A percentile compares a stretch with the other conserved stretches of the same genome.
Evolutionary conservation across 2,797 vertebrate genomes (phyloP).

Genomic region (Cynopterus sphinx): DNA sequence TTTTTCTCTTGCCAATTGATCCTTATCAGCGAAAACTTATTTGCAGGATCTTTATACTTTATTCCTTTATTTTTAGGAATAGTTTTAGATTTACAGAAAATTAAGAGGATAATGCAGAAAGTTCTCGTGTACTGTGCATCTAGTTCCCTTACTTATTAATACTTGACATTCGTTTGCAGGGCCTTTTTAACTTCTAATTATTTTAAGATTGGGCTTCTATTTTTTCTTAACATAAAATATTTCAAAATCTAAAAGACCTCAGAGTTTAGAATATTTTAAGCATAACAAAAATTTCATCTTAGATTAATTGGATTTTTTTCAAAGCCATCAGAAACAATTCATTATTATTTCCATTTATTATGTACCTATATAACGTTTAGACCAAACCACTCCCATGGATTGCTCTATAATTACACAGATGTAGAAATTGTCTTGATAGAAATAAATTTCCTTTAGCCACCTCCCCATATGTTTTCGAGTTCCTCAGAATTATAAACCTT

Average conservation of each 20-base stretch:
- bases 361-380: background rate
- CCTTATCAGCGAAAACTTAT: background rate
- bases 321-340: background rate
- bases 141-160: no score
- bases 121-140: no score
- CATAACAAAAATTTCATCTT: background rate
- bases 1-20: background rate
- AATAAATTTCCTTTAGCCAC: background rate
- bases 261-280: background rate
- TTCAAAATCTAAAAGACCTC: background rate
- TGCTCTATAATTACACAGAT: background rate
- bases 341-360: background rate
- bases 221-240: background rate
- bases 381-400: background rate
- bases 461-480: background rate
- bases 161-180: background rate
- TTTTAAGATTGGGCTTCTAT: background rate
- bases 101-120: background rate
- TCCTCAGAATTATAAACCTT: background rate
- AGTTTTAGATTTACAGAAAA: background rate
- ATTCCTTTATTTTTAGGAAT: background rate
- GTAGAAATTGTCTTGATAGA: background rate
- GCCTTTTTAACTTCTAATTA: background rate
- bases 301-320: background rate
- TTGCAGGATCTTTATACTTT: background rate